These are phyloP conservation scores for Pipistrellus pygmaeus DNA, from an alignment of 2,797 vertebrate genomes.

Conservation along the genomic window DNA sequence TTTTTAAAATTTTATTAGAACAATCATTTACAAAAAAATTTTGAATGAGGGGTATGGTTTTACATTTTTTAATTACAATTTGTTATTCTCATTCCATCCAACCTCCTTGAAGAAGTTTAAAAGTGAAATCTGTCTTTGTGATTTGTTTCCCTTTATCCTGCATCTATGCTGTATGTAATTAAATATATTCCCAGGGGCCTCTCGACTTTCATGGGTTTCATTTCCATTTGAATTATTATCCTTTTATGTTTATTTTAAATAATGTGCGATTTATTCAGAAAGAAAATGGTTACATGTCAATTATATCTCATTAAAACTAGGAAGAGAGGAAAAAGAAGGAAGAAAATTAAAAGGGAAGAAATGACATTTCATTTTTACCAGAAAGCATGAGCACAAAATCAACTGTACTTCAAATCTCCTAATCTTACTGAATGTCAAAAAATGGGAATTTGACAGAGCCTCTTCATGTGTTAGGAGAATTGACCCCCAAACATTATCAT, in stretches of 20 bases:
- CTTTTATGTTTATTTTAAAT: constrained; percentile 48
- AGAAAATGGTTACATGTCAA: constrained; percentile 42
- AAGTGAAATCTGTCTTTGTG: constrained; percentile 8
- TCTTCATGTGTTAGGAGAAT: neutral
- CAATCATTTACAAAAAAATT: neutral
- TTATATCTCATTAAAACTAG: constrained; percentile 18
- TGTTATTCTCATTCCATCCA: neutral
- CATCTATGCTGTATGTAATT: neutral
- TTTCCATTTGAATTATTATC: constrained; percentile 39
- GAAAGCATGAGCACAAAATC: neutral
- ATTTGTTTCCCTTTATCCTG: constrained; percentile 32
- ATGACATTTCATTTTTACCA: constrained; percentile 26
- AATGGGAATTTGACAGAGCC: neutral
- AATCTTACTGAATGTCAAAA: neutral
- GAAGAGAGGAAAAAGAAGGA: neutral
- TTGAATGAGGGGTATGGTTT: neutral
- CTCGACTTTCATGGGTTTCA: neutral
- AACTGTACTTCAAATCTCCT: neutral
- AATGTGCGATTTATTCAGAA: neutral
- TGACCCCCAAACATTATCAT: neutral
- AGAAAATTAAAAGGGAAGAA: neutral
- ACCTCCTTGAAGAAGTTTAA: constrained; percentile 5
- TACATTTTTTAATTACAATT: neutral
- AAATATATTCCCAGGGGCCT: neutral
- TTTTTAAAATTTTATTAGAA: neutral